A percentile compares a stretch with the other conserved stretches of the same genome.
Conservation (phyloP, 2,113 vertebrate genomes). For the Aegithalos caudatus region DNA sequence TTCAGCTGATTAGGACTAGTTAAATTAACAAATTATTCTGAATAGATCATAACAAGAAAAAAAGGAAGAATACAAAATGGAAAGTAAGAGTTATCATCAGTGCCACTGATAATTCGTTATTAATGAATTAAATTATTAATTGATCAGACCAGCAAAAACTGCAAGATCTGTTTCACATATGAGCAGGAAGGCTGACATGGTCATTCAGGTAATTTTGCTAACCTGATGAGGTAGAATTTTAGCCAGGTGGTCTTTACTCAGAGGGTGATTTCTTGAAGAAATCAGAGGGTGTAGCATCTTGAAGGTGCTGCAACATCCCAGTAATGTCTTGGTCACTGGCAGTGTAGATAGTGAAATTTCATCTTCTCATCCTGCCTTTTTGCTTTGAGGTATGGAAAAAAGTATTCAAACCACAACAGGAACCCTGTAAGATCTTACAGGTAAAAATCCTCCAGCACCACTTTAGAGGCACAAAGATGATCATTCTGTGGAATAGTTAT, state of each 20-base stretch:
- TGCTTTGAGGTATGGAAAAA: background rate
- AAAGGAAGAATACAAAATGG: background rate
- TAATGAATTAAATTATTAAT: background rate
- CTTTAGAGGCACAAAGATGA: background rate
- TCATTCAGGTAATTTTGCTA: background rate
- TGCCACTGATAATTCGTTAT: background rate
- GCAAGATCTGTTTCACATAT: background rate
- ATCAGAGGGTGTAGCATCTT: background rate
- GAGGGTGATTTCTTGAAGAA: background rate
- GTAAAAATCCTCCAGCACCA: background rate
- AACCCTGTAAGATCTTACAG: background rate
- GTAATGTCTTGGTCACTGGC: background rate
- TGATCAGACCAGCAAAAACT: background rate
- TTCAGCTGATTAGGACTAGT: background rate
- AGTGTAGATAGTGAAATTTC: background rate
- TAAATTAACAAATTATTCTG: background rate
- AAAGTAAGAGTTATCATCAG: background rate
- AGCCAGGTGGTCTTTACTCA: background rate
- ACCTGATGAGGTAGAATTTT: background rate
- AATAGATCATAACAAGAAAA: background rate
- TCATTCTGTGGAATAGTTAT: fast-evolving
- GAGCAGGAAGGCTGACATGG: background rate
- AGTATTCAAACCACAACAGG: background rate
- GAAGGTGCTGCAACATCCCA: background rate
- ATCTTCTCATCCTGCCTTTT: background rate